These are phyloP conservation scores for Elaphurus davidianus DNA, from an alignment of 2,113 vertebrate species.

Conservation along the genomic window DNA sequence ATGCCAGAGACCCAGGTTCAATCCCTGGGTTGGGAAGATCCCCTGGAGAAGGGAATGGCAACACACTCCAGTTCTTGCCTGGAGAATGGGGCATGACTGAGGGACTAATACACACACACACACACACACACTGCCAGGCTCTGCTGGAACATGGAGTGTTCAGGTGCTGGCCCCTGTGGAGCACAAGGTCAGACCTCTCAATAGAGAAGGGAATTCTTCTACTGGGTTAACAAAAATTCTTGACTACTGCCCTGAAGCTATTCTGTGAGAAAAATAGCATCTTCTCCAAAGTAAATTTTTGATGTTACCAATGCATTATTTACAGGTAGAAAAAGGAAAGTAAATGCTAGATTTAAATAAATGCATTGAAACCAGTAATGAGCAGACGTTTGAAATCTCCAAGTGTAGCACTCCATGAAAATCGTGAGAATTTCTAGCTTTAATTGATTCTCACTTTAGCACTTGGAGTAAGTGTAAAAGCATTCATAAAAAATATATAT, in stretches of 20 bases:
- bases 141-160: not conserved
- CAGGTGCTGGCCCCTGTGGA: accelerated
- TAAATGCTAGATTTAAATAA: constrained; percentile 51
- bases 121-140: not conserved
- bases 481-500: constrained; percentile 40
- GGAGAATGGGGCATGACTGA: not conserved
- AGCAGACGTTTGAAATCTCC: constrained; percentile 62
- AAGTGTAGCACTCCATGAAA: constrained; percentile 66
- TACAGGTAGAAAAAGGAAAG: constrained; percentile 52
- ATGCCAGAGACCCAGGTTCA: not conserved
- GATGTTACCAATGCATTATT: constrained; percentile 9
- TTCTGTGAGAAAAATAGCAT: not conserved
- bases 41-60: not conserved
- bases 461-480: constrained; percentile 67
- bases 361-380: constrained; percentile 54
- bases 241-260: not conserved
- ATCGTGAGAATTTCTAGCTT: constrained; percentile 66
- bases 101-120: not conserved
- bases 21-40: not conserved
- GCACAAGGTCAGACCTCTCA: not conserved
- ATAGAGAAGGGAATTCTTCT: not conserved
- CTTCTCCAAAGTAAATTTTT: not conserved
- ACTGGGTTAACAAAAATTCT: not conserved
- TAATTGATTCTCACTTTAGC: constrained; percentile 68
- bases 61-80: not conserved